Percentiles rank a stretch among this genome's conserved stretches.
These are phyloP conservation scores for Elaeidobius kamerunicus DNA, from an alignment of 2,888 invertebrate species.

Conservation along the genomic window DNA sequence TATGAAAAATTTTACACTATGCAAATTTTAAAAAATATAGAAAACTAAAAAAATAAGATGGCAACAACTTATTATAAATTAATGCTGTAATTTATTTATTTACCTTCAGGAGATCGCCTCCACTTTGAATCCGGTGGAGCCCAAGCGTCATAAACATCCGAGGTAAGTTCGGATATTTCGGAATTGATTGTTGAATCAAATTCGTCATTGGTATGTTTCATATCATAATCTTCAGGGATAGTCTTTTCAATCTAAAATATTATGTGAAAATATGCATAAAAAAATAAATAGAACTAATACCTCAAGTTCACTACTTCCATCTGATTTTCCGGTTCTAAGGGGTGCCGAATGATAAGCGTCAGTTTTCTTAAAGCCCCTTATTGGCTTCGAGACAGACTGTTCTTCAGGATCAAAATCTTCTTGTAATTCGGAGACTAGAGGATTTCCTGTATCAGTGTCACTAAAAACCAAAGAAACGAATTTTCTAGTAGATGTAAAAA, in stretches of 20 bases:
- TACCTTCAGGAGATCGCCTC: constrained; percentile 73
- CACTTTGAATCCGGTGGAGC: constrained; percentile 64
- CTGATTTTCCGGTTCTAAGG: constrained; percentile 26
- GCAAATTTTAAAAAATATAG: no score
- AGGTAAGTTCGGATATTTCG: constrained; percentile 50
- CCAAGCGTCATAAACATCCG: constrained; percentile 60
- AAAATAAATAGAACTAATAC: no score
- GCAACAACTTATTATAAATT: neutral
- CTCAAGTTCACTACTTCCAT: constrained; percentile 30
- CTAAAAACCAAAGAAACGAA: constrained; percentile 45
- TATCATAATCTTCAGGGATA: constrained; percentile 46
- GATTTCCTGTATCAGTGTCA: constrained; percentile 71
- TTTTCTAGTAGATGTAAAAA: constrained; percentile 1
- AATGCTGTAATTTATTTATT: neutral
- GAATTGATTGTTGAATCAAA: constrained; percentile 50
- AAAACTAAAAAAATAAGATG: no score
- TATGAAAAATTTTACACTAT: no score
- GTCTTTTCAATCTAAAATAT: constrained; percentile 30
- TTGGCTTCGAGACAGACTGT: constrained; percentile 39
- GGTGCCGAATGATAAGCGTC: constrained; percentile 33
- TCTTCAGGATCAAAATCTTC: constrained; percentile 78
- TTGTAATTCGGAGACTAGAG: constrained; percentile 77
- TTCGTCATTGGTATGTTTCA: constrained; percentile 50
- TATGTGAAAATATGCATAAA: no score
- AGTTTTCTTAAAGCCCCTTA: constrained; percentile 44